A percentile compares a stretch with the other conserved stretches of the same genome.
Conservation (phyloP, 2,888 invertebrate genomes). For the Dugesia japonica region DNA sequence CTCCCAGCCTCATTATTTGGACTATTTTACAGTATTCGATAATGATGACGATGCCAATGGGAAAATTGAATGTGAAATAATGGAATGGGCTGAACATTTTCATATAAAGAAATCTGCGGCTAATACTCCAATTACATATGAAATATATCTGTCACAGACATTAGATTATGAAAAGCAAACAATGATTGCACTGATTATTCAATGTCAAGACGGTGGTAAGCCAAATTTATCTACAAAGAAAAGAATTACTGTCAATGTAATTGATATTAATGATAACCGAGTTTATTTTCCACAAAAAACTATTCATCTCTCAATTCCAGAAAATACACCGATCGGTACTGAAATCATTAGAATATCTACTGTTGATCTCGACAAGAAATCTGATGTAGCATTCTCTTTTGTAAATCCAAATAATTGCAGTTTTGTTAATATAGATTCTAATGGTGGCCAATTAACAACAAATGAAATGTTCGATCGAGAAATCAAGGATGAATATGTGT, state of each 20-base stretch:
- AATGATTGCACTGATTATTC: background rate
- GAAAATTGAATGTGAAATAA: background rate
- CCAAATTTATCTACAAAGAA: background rate
- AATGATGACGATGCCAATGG: background rate
- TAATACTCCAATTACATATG: background rate
- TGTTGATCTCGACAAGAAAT: background rate
- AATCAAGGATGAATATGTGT: background rate
- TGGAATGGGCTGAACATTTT: background rate
- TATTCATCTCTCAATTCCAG: background rate
- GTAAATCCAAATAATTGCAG: background rate
- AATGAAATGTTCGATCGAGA: conserved; percentile 12
- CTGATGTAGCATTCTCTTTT: background rate
- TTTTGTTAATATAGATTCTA: background rate
- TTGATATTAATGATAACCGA: background rate
- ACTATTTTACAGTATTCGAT: conserved; percentile 9
- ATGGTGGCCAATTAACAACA: background rate
- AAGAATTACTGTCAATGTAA: background rate
- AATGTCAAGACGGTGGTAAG: background rate
- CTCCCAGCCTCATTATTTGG: background rate
- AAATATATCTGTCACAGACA: background rate
- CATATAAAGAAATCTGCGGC: background rate
- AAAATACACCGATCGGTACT: background rate
- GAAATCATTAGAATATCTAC: background rate
- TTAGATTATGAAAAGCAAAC: background rate
- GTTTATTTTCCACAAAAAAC: background rate